Conservation (phyloP, 1,140 invertebrate genomes). For the Neocloeon triangulifer region DNA sequence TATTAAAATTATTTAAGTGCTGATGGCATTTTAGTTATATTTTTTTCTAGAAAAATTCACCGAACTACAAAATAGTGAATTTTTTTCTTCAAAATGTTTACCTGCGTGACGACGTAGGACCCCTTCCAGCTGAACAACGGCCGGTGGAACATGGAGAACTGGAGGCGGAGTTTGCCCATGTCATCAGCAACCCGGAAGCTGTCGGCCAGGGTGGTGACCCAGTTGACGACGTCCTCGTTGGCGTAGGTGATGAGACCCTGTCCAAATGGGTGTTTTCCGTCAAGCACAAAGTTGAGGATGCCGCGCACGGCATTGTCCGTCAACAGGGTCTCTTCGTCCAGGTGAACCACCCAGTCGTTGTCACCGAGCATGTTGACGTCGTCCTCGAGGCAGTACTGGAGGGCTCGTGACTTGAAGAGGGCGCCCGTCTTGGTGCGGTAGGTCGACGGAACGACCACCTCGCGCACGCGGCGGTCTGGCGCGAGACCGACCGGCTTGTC, state of each 20-base stretch:
- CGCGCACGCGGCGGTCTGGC: conserved; percentile 37
- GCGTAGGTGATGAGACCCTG: conserved; percentile 97
- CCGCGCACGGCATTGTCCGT: conserved; percentile 80
- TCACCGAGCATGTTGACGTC: conserved; percentile 69
- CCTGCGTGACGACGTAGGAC: conserved; percentile 82
- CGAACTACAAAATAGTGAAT: too few species aligned
- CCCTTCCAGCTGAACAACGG: conserved; percentile 97
- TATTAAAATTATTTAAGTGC: too few species aligned
- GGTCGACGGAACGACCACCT: conserved; percentile 65
- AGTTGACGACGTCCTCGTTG: conserved; percentile 89
- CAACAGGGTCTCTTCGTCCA: conserved; percentile 91
- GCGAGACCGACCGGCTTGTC: conserved; percentile 62
- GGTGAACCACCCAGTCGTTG: conserved; percentile 90
- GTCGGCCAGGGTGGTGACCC: conserved; percentile 90
- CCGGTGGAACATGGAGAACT: conserved; percentile 83
- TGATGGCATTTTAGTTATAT: too few species aligned
- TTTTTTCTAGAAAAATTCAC: too few species aligned
- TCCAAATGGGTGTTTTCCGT: conserved; percentile 89
- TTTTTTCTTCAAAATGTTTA: too few species aligned
- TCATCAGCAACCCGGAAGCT: conserved; percentile 91
- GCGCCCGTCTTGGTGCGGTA: conserved; percentile 80
- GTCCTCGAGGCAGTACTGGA: conserved; percentile 91
- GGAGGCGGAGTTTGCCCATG: conserved; percentile 86
- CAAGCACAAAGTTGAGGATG: conserved; percentile 86
- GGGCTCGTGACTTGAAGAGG: conserved; percentile 81